Conservation (phyloP, 2,113 vertebrate genomes). For the Pseudopodoces humilis region DNA sequence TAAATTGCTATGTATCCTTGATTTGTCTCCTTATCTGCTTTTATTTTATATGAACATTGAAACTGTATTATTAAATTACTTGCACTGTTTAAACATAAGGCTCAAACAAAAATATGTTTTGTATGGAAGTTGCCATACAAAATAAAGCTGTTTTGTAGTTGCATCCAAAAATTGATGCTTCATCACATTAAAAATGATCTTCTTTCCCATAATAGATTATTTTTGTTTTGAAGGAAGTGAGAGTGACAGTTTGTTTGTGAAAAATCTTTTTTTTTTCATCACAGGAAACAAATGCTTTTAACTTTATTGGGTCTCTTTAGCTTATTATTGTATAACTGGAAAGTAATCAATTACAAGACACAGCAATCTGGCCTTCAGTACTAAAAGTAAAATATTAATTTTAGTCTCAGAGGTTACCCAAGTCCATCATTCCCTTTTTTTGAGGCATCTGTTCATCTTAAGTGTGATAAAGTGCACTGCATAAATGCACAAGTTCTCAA, state of each 20-base stretch:
- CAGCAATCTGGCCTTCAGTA: neutral
- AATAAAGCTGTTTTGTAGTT: slow-evolving; percentile 35
- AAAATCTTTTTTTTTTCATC: neutral
- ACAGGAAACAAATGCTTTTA: neutral
- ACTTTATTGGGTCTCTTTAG: neutral
- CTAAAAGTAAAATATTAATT: neutral
- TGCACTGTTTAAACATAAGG: slow-evolving; percentile 2
- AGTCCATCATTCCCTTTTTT: neutral
- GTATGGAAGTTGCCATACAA: slow-evolving; percentile 5
- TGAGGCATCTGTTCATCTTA: neutral
- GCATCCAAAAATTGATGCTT: neutral
- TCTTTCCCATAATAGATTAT: neutral
- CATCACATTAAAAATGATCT: neutral
- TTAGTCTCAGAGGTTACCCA: neutral
- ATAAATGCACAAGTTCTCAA: neutral
- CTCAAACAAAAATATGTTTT: neutral
- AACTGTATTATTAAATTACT: slow-evolving; percentile 2
- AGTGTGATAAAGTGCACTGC: neutral
- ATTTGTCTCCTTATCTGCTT: neutral
- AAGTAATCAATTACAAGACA: neutral
- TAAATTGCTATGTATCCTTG: neutral
- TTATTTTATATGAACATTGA: slow-evolving; percentile 18
- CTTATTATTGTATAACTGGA: neutral
- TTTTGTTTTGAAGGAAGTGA: neutral
- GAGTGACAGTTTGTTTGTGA: neutral